Evolutionary conservation across 1,140 invertebrate species (phyloP).

Genomic region (Neodiprion virginianus): DNA sequence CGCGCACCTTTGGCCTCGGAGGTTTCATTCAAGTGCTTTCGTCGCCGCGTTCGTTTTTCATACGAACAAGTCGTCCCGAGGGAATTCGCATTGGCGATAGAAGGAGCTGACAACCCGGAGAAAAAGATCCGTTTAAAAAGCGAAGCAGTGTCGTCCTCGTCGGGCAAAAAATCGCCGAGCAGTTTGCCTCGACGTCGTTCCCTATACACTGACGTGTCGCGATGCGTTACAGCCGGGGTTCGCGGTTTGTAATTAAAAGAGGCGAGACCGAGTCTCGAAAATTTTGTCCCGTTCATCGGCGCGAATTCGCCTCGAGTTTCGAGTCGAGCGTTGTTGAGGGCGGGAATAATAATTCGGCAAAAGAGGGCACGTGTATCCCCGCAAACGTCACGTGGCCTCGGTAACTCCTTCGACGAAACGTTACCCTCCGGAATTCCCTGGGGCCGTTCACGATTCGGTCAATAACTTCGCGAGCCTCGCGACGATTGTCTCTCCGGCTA

Average conservation of each 20-base stretch:
- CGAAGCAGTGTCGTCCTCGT: constrained; percentile 4
- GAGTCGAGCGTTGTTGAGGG: not conserved
- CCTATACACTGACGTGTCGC: not conserved
- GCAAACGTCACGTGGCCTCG: constrained; percentile 11
- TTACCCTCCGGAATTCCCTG: not conserved
- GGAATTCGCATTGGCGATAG: not conserved
- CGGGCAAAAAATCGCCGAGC: not conserved
- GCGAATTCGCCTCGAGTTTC: not conserved
- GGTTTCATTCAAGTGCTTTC: not conserved
- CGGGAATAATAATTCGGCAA: not conserved
- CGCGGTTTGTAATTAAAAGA: not conserved
- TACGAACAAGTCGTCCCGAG: not conserved
- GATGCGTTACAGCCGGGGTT: not conserved
- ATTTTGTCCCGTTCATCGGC: not conserved
- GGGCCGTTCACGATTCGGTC: constrained; percentile 7
- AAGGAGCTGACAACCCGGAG: not conserved
- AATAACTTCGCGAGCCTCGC: constrained; percentile 20
- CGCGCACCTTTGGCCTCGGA: not conserved
- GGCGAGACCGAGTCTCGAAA: not conserved
- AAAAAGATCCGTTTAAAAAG: constrained; percentile 5
- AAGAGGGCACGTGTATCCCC: constrained; percentile 17
- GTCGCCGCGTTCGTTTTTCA: not conserved
- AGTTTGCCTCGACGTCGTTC: not conserved
- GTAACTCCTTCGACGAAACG: constrained; percentile 32
- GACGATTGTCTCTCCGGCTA: constrained; percentile 29